Conservation (phyloP, 1,140 invertebrate genomes). For the Orchestia grillus region DNA sequence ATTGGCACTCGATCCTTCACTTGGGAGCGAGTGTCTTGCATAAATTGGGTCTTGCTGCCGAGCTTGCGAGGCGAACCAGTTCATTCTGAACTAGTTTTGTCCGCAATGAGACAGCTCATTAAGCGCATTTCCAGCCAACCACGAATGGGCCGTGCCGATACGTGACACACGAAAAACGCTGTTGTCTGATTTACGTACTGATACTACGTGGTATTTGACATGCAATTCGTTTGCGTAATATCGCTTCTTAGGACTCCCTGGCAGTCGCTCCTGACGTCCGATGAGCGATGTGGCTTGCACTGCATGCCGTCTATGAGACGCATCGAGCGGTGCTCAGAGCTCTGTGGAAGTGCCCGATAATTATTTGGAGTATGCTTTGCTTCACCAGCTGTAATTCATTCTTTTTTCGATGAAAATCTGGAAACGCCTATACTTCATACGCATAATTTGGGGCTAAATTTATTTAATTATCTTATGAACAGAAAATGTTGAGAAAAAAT, state of each 20-base stretch:
- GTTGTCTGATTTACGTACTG: too few species aligned
- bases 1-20: background rate
- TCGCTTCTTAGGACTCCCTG: too few species aligned
- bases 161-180: too few species aligned
- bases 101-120: background rate
- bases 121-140: background rate
- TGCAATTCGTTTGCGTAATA: too few species aligned
- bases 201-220: too few species aligned
- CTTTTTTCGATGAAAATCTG: background rate
- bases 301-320: background rate
- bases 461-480: too few species aligned
- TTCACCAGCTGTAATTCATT: background rate
- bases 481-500: too few species aligned
- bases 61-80: background rate
- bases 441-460: too few species aligned
- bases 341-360: background rate
- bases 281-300: background rate
- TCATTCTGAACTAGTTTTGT: background rate
- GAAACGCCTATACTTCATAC: background rate
- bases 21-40: background rate
- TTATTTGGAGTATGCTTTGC: background rate
- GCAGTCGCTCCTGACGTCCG: background rate
- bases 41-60: background rate
- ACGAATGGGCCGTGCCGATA: too few species aligned
- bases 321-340: background rate